Conservation (phyloP, 2,113 vertebrate genomes). For the Ursus arctos region DNA sequence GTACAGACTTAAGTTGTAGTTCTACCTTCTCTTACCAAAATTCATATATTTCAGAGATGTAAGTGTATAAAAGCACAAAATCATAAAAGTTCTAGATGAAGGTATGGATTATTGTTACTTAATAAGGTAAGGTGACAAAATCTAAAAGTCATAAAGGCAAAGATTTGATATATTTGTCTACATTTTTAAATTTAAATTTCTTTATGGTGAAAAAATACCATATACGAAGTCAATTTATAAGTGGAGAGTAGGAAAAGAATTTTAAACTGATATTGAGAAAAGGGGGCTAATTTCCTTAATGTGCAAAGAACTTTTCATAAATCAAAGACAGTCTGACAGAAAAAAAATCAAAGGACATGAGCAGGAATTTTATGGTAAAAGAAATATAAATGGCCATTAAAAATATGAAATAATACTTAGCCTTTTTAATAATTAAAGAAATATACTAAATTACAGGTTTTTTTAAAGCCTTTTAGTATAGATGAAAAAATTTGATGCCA, state of each 20-base stretch:
- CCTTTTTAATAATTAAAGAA: not conserved
- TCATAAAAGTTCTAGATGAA: not conserved
- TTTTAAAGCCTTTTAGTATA: not conserved
- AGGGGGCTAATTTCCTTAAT: not conserved
- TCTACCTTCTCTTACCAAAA: not conserved
- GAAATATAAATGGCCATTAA: not conserved
- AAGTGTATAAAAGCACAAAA: not conserved
- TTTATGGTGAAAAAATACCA: not conserved
- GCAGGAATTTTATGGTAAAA: not conserved
- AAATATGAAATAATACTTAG: not conserved
- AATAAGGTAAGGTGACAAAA: not conserved
- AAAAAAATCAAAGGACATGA: not conserved
- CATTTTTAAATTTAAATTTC: not conserved
- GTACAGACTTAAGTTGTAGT: not conserved
- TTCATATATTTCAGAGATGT: not conserved
- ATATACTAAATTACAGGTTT: not conserved
- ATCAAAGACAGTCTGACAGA: not conserved
- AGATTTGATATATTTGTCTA: not conserved
- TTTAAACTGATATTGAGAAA: not conserved
- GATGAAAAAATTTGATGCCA: not conserved
- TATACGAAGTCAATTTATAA: not conserved
- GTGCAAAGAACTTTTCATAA: not conserved
- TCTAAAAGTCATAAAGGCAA: not conserved
- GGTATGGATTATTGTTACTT: not conserved
- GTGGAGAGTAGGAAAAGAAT: not conserved